Base-by-base conservation (phyloP, 2,113 vertebrate species). In the Burhinus oedicnemus region DNA sequence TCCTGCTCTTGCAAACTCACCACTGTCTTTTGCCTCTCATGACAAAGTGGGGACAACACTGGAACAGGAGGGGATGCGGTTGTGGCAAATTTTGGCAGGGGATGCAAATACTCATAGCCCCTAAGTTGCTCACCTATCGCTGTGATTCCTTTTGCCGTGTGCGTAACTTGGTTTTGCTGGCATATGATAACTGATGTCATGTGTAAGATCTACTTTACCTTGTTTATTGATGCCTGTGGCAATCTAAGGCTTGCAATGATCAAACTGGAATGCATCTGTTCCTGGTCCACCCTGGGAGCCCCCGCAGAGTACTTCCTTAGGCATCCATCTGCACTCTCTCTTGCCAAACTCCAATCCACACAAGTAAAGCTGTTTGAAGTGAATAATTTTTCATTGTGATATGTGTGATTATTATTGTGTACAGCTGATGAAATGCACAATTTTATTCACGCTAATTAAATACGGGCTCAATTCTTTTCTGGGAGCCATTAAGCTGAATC, bases 401-500 rank as follows among this genome's bases (percentile, higher is more conserved):
- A 80, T 29, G n/a, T 61, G 49, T 27, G 44, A 81, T 75, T 83
- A 72, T 44, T 93, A 89, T 96, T 96, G 94, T 98, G 97, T 98
- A 97, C 79, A 92, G 94, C 83, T 97, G 82, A 94, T 81, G 68
- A 97, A 97, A 97, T 94, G 70, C 72, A 93, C 93, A 76, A 81
- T 83, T 96, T 96, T 94, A 97, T 83, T 94, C 87, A 96, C 62
- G 89, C 89, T 95, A 97, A 97, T 97, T 97, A 97, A 96, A 97
- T 84, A 76, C 3, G 68, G 89, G 51, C 65, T 96, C 93, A 92
- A 18, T 95, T 85, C 62, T 95, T 97, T 95, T 87, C 97, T 64
- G 74, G 52, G 38, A 79, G 85, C 57, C 38, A 65, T 87, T 93
- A 90, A 95, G 78, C 82, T 93, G 93, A 98, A 97, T 93, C 51